Conservation (phyloP, 2,797 vertebrate genomes). For the Mus spretus region DNA sequence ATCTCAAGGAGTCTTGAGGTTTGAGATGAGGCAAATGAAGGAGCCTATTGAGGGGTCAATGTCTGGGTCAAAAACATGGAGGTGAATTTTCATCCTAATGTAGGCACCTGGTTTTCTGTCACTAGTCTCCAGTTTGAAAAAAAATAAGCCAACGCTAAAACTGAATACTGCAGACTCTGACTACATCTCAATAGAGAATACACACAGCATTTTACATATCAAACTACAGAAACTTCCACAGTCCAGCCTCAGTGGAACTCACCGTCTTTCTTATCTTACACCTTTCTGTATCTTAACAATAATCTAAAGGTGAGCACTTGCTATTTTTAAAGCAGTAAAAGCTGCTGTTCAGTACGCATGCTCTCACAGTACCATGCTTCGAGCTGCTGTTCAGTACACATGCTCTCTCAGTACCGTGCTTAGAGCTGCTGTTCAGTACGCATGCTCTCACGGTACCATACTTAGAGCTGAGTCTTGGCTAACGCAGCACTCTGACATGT, state of each 20-base stretch:
- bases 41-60: background rate
- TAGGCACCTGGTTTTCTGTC: background rate
- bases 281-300: constrained; percentile 1
- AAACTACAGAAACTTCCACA: background rate
- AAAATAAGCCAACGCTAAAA: background rate
- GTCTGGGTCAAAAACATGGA: background rate
- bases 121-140: background rate
- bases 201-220: background rate
- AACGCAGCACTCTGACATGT: background rate
- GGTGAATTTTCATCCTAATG: background rate
- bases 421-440: constrained; percentile 7
- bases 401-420: background rate
- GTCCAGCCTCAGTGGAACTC: background rate
- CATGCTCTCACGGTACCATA: background rate
- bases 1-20: background rate
- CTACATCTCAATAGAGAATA: constrained; percentile 27
- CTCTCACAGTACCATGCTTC: background rate
- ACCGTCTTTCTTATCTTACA: constrained; percentile 25
- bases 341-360: background rate
- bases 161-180: background rate
- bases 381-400: background rate
- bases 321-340: constrained; percentile 30
- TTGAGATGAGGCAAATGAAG: background rate
- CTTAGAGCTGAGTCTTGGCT: background rate
- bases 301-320: constrained; percentile 12